A percentile compares a stretch with the other conserved stretches of the same genome.
Conservation (phyloP, 2,797 vertebrate species). For the Margarornis squamiger region DNA sequence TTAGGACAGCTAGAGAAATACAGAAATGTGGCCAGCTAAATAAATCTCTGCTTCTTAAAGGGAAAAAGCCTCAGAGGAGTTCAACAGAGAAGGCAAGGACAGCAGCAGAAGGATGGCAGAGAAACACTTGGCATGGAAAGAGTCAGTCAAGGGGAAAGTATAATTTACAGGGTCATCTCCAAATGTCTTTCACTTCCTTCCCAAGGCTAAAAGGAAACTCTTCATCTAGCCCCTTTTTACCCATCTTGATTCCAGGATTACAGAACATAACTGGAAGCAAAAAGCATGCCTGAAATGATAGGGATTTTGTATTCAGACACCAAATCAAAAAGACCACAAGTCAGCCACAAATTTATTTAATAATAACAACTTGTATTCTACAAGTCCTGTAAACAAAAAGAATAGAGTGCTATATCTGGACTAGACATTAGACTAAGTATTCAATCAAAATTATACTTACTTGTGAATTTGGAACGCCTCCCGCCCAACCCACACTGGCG, state of each 20-base stretch:
- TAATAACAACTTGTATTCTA: background rate
- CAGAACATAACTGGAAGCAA: background rate
- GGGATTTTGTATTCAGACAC: background rate
- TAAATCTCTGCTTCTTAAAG: background rate
- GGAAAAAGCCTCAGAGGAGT: background rate
- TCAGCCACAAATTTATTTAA: background rate
- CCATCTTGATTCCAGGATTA: background rate
- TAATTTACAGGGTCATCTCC: background rate
- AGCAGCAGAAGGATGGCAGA: background rate
- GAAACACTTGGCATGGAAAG: background rate
- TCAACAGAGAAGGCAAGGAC: background rate
- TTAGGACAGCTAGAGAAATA: background rate
- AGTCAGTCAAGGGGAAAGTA: background rate
- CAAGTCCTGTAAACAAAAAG: background rate
- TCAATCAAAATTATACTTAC: slow-evolving; percentile 78
- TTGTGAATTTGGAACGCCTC: slow-evolving; percentile 86
- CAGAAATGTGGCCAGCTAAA: background rate
- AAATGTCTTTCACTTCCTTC: background rate
- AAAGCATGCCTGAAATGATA: background rate
- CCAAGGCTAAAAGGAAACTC: background rate
- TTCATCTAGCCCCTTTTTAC: background rate
- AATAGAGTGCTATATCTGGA: background rate
- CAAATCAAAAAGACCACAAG: background rate
- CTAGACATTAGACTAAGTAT: background rate
- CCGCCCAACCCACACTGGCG: slow-evolving; percentile 90